These are phyloP conservation scores for Montifringilla adamsi DNA, from an alignment of 2,113 vertebrate genomes.

Conservation along the genomic window DNA sequence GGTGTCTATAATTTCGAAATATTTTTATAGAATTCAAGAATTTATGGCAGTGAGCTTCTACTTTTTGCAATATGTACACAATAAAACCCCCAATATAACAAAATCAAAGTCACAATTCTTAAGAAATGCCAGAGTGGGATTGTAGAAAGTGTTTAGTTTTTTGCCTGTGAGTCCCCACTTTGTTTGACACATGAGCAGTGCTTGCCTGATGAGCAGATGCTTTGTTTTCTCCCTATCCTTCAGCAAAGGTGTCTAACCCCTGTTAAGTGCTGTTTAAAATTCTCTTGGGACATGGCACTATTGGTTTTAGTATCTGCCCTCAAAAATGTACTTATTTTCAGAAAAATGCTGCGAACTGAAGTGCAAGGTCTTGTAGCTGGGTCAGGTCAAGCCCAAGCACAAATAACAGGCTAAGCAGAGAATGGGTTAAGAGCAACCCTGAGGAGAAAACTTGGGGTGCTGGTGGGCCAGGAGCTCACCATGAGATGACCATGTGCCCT, in stretches of 20 bases:
- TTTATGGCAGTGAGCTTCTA: neutral
- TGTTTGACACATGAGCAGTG: neutral
- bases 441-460: neutral
- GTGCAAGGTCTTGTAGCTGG: neutral
- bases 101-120: neutral
- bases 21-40: neutral
- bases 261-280: neutral
- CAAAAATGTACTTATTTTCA: neutral
- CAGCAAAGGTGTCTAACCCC: neutral
- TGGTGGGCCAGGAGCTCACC: neutral
- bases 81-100: neutral
- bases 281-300: neutral
- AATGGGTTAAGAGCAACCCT: neutral
- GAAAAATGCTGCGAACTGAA: neutral
- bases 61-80: neutral
- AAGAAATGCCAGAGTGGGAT: neutral
- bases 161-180: neutral
- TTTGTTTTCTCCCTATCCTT: neutral
- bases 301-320: neutral
- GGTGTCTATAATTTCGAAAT: neutral
- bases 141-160: neutral
- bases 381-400: neutral
- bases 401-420: neutral
- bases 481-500: fast-evolving
- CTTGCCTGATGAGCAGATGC: neutral